Evolutionary conservation across 2,888 invertebrate genomes (phyloP), one percentile per base, ranked within the genome.

Genomic region (Ecliptopera silaceata): DNA sequence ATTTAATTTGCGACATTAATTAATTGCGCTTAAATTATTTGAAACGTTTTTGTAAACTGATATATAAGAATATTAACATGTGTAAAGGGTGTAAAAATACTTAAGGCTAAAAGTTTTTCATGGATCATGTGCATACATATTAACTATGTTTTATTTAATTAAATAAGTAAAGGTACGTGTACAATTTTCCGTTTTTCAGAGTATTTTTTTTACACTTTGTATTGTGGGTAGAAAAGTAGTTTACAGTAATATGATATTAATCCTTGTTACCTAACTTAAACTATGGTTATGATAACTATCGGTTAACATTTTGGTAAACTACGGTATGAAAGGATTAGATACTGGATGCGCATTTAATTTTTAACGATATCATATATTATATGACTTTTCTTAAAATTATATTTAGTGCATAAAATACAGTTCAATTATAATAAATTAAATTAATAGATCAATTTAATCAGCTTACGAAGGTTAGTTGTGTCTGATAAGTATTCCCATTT

Each of bases 1-100:
- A 66, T 78, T 80, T 77, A 75, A 79, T 80, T 79, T 78, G 75
- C 73, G 66, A 66, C 54, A 64, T 66, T 74, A 80, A 65, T 66
- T 74, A 80, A 79, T 79, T 80, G 71, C 73, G 74, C 79, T 80
- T 74, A 71, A 36, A 36, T 36, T 36, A 15, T 69, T 64, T 53
- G 45, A 63, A 61, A 69, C 67, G 56, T 66, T 51, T 64, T 51
- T 50, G n/a, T 20, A 22, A 26, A 36, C 10, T 26, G 1, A 26
- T 26, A 26, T 26, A 26, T 26, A 8, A 8, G 3, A 10, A 15
- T 36, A 15, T 0, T 8, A 36, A 4, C 6, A 36, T 15, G 34
- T 34, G 1, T 34, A 34, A 6, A 26, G 26, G 26, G 26, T 26
- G 26, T 26, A 26, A 0, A 26, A 26, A 26, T 6, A 26, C 26